Base-by-base conservation (phyloP, 1,140 invertebrate species). In the Mycetomoellerius zeteki region DNA sequence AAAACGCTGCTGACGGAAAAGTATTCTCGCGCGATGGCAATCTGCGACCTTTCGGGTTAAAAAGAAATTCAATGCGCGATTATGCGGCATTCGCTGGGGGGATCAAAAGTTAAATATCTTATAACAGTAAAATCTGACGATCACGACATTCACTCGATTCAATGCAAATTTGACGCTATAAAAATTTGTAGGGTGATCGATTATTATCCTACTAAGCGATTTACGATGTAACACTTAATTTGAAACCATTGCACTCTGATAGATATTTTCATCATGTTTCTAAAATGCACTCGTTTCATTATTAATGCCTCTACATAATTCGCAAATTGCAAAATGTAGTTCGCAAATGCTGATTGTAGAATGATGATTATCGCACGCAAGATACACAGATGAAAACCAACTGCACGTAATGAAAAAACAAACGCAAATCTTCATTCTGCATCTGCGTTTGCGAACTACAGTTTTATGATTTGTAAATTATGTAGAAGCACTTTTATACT, bases 11-110 rank as follows among this genome's bases (percentile, higher is more conserved):
- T 82, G 85, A 86, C 50, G 62, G 77, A 89, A 50, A 86, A 89
- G 69, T 81, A 65, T 81, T 81, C 19, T 24, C 56, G 62, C 30
- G 30, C 24, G 60, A 89, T 89, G 54, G 77, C 54, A 50, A 86
- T 89, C 81, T 77, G 33, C 73, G 65, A 75, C 10, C 21, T 19
- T 27, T 6, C 30, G 33, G 56, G 21, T 43, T 19, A 47, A 47
- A 37, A 77, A 43, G 37, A 76, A 73, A 54, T 56, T 52, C n/a
- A 76, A 60, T 16, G 21, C 37, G 24, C 21, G n/a, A 16, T 58
- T 21, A 30, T 5, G 54, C 24, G 33, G 33, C 16, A 62, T 77
- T 37, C 19, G 6, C 8, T 3, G 56, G 24, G 5, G 24, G 21
- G 56, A 27, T 19, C 16, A 7, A 69, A 69, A 76, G 54, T 4